Conservation (phyloP, 2,888 invertebrate species). For the Nomada fucata region DNA sequence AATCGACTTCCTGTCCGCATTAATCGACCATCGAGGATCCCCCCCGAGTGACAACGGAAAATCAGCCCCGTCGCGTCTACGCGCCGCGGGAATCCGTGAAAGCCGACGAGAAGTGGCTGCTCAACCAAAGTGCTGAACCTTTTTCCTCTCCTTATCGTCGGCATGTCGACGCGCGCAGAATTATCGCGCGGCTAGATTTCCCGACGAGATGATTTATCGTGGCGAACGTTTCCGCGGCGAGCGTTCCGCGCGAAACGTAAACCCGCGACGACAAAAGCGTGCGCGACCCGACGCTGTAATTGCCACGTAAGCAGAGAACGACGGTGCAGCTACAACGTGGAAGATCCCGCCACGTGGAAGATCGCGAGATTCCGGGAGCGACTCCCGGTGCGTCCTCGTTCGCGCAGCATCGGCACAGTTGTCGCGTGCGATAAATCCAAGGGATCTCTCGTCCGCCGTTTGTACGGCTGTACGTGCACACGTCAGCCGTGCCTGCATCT, state of each 20-base stretch:
- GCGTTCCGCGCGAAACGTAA: slow-evolving; percentile 39
- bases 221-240: background rate
- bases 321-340: slow-evolving; percentile 14
- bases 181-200: background rate
- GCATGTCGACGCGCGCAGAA: slow-evolving; percentile 8
- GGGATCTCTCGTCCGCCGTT: slow-evolving; percentile 37
- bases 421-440: slow-evolving; percentile 57
- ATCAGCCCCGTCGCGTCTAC: too few species aligned
- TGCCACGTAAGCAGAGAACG: slow-evolving; percentile 51
- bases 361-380: slow-evolving; percentile 37
- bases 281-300: slow-evolving; percentile 47
- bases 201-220: slow-evolving; percentile 52
- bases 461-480: slow-evolving; percentile 20
- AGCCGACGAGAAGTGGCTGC: background rate
- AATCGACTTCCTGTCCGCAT: background rate
- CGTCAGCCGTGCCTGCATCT: slow-evolving; percentile 24
- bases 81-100: background rate
- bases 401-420: slow-evolving; percentile 50
- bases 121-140: background rate
- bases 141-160: slow-evolving; percentile 2
- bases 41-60: background rate
- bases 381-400: slow-evolving; percentile 41
- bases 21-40: background rate
- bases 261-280: slow-evolving; percentile 40
- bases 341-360: slow-evolving; percentile 31